Evolutionary conservation across 2,888 invertebrate species (phyloP), one percentile per base, ranked within the genome.

Genomic region (Cinara cedri): DNA sequence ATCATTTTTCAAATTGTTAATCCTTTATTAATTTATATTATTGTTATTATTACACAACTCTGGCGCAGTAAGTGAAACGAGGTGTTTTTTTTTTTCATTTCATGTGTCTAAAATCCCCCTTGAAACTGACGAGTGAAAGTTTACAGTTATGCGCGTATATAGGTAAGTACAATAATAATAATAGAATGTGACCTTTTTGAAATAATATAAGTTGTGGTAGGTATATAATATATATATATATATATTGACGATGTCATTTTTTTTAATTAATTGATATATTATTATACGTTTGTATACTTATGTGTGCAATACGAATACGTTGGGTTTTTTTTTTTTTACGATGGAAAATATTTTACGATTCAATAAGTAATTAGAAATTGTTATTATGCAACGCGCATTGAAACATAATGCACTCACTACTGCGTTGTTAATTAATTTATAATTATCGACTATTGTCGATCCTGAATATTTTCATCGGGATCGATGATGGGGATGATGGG

Each of bases 71-170:
- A 72, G 49, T 62, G 72, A 72, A 51, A 62, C 62, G 34, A 72
- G 34, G 49, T 11, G 34, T 72, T 62, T 68, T 66, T 62, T 72
- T 46, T n/a, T 44, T n/a, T n/a, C n/a, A n/a, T n/a, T n/a, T 34
- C 34, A 14, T 51, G 14, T 51, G 14, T 62, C 34, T 19, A 34
- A 51, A 72, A 62, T n/a, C 24, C 51, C 24, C 46, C 72, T 62
- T 60, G 14, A 34, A 19, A 72, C 49, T 62, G 60, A 46, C 44
- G n/a, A 49, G 72, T 72, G 72, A 72, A 72, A 72, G 72, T 72
- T 49, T 46, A 26, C 26, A 14, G 11, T 60, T 57, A 57, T 44
- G n/a, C 11, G 57, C 13, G 13, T 66, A 14, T 24, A 2, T 65
- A 68, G 4, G 16, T 60, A 26, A 34, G 6, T 16, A 60, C 16